phyloP scores from a whole-genome alignment of 2,797 vertebrate genomes.

The Rhynchonycteris naso region DNA sequence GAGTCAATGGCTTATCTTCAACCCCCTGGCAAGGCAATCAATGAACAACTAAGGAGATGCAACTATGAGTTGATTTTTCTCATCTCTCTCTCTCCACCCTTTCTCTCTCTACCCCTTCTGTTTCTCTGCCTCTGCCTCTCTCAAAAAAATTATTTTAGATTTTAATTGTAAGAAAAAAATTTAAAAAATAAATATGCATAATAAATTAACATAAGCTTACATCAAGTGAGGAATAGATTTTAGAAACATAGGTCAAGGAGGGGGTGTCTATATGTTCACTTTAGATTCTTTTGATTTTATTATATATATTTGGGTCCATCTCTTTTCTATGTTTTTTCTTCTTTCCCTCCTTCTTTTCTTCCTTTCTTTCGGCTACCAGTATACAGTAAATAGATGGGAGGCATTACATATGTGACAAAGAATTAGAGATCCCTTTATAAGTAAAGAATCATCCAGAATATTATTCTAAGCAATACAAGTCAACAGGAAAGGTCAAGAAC shows the following conservation, averaged over 20 bases:
- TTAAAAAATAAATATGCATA: background rate
- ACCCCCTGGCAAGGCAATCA: no score
- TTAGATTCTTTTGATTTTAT: background rate
- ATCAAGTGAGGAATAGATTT: background rate
- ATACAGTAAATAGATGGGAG: background rate
- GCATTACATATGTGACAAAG: background rate
- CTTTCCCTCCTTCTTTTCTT: background rate
- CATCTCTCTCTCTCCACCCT: no score
- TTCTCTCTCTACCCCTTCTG: no score
- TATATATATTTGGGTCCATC: background rate
- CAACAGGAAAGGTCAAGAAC: background rate
- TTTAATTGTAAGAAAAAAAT: no score
- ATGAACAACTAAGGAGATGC: no score
- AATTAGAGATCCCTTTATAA: background rate
- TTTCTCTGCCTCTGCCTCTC: no score
- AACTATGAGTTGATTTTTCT: no score
- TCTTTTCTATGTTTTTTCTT: no score
- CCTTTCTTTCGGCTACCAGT: background rate
- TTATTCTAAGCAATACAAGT: background rate
- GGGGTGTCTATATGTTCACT: background rate
- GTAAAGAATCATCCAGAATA: slow-evolving; percentile 1
- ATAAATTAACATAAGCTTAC: background rate
- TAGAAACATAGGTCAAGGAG: background rate
- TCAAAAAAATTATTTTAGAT: no score
- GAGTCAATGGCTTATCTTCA: no score